Conservation (phyloP, 2,113 vertebrate genomes). For the Solenodon paradoxus region DNA sequence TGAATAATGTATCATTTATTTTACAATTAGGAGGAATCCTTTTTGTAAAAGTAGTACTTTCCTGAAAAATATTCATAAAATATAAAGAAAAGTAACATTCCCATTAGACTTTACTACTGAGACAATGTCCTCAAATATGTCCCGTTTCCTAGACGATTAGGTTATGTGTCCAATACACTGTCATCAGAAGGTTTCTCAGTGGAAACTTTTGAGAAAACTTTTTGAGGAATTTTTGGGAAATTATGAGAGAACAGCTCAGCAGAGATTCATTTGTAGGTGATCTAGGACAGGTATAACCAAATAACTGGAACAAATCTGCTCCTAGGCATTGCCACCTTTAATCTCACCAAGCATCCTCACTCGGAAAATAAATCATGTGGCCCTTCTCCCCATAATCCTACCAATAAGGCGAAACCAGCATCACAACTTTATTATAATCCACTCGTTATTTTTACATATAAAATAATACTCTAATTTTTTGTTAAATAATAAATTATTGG, state of each 20-base stretch:
- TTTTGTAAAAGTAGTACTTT: neutral
- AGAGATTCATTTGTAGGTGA: neutral
- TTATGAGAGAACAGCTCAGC: neutral
- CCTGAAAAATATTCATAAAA: neutral
- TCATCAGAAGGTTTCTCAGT: neutral
- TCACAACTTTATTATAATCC: neutral
- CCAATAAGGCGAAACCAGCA: neutral
- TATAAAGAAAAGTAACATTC: neutral
- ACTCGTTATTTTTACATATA: neutral
- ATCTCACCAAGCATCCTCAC: neutral
- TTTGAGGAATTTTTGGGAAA: neutral
- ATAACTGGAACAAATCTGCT: neutral
- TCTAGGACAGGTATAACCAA: neutral
- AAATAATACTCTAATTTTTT: neutral
- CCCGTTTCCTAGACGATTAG: neutral
- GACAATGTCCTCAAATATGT: neutral
- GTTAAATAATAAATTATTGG: neutral
- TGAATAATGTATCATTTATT: neutral
- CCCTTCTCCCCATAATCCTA: neutral
- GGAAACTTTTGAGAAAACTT: neutral
- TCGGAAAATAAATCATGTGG: neutral
- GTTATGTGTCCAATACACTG: neutral
- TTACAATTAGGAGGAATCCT: neutral
- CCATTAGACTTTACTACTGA: neutral
- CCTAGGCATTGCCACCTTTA: neutral